Base-by-base conservation (phyloP, 2,888 invertebrate species). In the Latrodectus elegans region DNA sequence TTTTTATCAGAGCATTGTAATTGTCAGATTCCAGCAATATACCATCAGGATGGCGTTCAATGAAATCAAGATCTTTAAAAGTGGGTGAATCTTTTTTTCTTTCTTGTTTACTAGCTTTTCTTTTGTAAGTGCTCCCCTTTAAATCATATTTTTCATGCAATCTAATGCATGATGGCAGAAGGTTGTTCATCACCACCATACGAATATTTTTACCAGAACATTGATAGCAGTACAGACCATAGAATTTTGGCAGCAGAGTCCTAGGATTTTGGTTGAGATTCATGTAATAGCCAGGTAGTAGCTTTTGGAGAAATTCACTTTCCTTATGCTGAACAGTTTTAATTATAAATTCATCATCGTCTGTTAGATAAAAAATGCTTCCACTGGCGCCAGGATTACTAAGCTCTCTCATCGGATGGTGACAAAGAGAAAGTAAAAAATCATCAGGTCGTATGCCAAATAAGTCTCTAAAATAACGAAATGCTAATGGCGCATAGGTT, bases 251-350 rank as follows among this genome's bases (percentile, higher is more conserved):
- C 93, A 99, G 94, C 91, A 99, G 94, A 88, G 99, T 99, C 93
- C 99, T 95, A 90, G 99, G 99, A 94, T 99, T 99, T 95, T 99
- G 98, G 93, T 97, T 97, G 90, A 98, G 94, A 94, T 94, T 94
- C 95, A 97, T 95, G 92, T 97, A 97, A 94, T 97, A 97, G 91
- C 99, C 99, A 90, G 99, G 98, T 92, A 99, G 94, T 91, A 99
- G 94, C 93, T 99, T 99, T 93, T 99, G 98, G 92, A 99, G 94
- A 93, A 99, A 99, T 93, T 99, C 99, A 51, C 99, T 99, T 93
- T 99, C 99, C 93, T 99, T 99, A 93, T 99, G 99, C 93, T 98
- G 97, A 89, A 99, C 98, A 89, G 99, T 99, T 94, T 99, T 99
- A 91, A 99, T 97, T 92, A 99, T 99, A 93, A 99, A 99, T 93